phyloP scores from a whole-genome alignment of 2,888 invertebrate species.

The Xanthia icteritia region DNA sequence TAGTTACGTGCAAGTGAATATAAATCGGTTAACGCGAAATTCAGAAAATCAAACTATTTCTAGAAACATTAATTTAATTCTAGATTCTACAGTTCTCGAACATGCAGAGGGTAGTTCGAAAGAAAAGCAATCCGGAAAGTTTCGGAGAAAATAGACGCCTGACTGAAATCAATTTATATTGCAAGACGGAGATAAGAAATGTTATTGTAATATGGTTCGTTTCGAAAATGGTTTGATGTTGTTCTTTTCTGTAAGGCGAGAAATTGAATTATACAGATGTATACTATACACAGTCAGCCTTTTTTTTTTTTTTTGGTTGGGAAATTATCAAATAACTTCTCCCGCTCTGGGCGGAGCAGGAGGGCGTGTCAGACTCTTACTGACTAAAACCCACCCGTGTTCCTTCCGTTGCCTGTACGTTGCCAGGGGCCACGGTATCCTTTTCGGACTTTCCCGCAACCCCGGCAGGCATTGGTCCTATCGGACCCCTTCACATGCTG shows the following conservation, averaged over 20 bases:
- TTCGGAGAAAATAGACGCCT: constrained; percentile 25
- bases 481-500: too few species aligned
- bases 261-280: constrained; percentile 3
- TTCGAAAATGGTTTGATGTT: constrained; percentile 11
- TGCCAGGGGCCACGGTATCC: too few species aligned
- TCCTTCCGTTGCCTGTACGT: too few species aligned
- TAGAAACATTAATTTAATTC: constrained; percentile 29
- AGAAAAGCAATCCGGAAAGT: constrained; percentile 56
- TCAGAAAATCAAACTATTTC: constrained; percentile 17
- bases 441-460: too few species aligned
- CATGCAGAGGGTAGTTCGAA: constrained; percentile 29
- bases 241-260: constrained; percentile 5
- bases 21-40: neutral
- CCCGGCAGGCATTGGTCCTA: too few species aligned
- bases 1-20: neutral
- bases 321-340: too few species aligned
- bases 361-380: too few species aligned
- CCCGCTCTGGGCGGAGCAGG: too few species aligned
- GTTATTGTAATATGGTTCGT: constrained; percentile 11
- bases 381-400: too few species aligned
- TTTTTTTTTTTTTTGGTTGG: too few species aligned
- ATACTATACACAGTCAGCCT: too few species aligned
- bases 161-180: constrained; percentile 42
- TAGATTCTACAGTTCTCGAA: constrained; percentile 16
- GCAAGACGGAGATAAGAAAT: constrained; percentile 26